Conservation (phyloP, 2,797 vertebrate species). For the Pachyuromys duprasi region DNA sequence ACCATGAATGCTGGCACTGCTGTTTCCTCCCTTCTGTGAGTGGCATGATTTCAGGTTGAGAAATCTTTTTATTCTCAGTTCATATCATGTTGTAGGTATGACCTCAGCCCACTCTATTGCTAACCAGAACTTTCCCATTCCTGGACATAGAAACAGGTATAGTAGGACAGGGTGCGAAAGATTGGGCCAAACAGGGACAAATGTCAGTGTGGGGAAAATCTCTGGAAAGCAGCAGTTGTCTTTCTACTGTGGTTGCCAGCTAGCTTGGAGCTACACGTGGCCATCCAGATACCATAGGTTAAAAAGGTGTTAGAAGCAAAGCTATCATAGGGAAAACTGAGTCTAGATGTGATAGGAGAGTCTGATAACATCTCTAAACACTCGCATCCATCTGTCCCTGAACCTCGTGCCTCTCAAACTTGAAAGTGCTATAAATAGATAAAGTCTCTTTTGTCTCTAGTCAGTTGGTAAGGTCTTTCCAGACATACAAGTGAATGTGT, state of each 20-base stretch:
- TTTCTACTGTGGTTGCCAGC: background rate
- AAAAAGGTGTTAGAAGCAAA: background rate
- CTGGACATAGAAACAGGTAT: background rate
- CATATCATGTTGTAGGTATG: background rate
- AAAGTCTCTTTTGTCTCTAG: background rate
- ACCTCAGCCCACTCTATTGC: background rate
- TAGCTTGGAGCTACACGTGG: background rate
- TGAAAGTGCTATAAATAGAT: background rate
- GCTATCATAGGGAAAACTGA: background rate
- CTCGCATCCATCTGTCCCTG: background rate
- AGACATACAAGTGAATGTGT: background rate
- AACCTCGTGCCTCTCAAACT: background rate
- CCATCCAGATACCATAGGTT: background rate
- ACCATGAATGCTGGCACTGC: background rate
- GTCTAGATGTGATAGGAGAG: background rate
- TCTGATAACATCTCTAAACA: background rate
- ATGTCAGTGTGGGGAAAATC: background rate
- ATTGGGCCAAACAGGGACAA: background rate
- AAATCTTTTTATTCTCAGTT: background rate
- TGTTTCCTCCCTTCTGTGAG: background rate
- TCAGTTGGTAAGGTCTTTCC: background rate
- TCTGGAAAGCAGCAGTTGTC: background rate
- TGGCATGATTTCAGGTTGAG: background rate
- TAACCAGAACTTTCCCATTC: background rate
- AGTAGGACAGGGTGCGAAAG: background rate